These are phyloP conservation scores for Spodoptera frugiperda DNA, from an alignment of 1,140 invertebrate species.

Conservation along the genomic window DNA sequence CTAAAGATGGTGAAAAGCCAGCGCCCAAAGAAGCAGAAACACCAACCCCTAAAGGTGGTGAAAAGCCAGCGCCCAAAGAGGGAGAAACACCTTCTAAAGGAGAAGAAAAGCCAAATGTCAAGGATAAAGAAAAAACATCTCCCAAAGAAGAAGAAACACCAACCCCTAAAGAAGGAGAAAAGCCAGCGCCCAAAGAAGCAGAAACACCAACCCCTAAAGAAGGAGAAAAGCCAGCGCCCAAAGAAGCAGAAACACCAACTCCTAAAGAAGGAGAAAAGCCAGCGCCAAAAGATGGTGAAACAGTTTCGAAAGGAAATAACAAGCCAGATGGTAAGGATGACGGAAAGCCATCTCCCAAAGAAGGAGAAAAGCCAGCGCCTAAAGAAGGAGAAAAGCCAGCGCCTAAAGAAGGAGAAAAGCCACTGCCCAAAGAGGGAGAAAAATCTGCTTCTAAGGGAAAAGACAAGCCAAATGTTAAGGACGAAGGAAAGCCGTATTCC, in stretches of 20 bases:
- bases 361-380: background rate
- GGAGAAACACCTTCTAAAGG: background rate
- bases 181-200: background rate
- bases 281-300: background rate
- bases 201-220: background rate
- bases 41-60: background rate
- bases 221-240: background rate
- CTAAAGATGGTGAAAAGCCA: background rate
- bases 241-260: background rate
- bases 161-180: background rate
- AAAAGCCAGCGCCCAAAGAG: background rate
- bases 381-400: background rate
- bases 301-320: background rate
- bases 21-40: background rate
- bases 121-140: background rate
- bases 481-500: background rate
- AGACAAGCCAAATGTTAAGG: background rate
- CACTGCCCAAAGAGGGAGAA: background rate
- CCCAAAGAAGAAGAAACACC: background rate
- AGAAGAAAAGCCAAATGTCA: background rate
- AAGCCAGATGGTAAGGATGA: background rate
- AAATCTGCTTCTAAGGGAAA: background rate
- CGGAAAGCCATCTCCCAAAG: background rate
- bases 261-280: background rate
- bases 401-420: background rate